These are phyloP conservation scores for Latrodectus geometricus DNA, from an alignment of 1,140 invertebrate species.

Conservation along the genomic window DNA sequence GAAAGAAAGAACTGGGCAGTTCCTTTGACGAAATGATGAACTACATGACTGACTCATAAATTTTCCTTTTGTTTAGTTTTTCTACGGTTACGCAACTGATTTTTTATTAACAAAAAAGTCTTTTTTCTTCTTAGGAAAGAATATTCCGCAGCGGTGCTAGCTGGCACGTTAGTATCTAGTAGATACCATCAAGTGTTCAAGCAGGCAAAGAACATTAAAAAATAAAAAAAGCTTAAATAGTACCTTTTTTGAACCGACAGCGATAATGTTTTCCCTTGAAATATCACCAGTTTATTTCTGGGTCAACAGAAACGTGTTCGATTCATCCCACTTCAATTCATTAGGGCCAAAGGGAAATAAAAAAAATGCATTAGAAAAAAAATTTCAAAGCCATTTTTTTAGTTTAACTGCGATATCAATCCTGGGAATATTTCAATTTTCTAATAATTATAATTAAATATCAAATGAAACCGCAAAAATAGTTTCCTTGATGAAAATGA, in stretches of 20 bases:
- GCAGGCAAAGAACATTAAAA: background rate
- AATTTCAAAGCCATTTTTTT: no score
- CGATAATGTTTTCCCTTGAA: background rate
- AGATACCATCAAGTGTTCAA: background rate
- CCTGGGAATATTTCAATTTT: no score
- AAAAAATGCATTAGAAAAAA: background rate
- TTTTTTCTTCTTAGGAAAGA: background rate
- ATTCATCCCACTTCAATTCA: background rate
- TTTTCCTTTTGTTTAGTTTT: slow-evolving; percentile 21
- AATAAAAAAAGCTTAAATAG: background rate
- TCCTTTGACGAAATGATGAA: slow-evolving; percentile 54
- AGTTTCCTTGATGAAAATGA: no score
- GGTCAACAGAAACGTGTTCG: slow-evolving; percentile 16
- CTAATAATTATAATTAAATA: no score
- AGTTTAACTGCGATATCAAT: no score
- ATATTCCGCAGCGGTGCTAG: background rate
- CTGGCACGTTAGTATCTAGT: background rate
- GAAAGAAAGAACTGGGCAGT: slow-evolving; percentile 15
- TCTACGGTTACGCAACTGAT: background rate
- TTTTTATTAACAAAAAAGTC: background rate
- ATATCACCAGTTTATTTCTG: slow-evolving; percentile 14
- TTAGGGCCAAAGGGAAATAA: background rate
- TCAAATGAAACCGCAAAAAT: no score
- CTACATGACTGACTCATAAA: slow-evolving; percentile 50
- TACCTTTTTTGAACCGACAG: background rate